phyloP scores from a whole-genome alignment of 2,888 invertebrate genomes.

The Seladonia tumulorum region DNA sequence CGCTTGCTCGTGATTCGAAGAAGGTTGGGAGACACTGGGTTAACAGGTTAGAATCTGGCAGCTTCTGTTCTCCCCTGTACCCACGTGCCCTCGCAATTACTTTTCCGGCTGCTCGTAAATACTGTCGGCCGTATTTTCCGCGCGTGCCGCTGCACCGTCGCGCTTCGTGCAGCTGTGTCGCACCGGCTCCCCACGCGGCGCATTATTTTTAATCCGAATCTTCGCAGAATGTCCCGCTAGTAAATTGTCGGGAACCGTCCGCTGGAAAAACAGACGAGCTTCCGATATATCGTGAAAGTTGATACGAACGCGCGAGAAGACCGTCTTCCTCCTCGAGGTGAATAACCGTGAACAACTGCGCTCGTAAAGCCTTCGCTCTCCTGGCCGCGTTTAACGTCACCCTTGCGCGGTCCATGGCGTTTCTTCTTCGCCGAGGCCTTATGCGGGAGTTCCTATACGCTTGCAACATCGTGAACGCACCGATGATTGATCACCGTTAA shows the following conservation, averaged over 20 bases:
- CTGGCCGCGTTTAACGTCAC: background rate
- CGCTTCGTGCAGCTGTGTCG: background rate
- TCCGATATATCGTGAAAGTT: conserved; percentile 9
- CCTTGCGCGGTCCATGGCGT: background rate
- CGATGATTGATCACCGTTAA: no score
- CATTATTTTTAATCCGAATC: conserved; percentile 22
- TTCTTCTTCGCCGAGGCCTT: background rate
- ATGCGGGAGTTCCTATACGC: background rate
- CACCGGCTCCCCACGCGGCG: background rate
- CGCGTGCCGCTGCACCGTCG: background rate
- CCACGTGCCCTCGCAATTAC: background rate
- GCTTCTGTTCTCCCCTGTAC: background rate
- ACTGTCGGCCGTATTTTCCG: conserved; percentile 14
- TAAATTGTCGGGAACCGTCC: conserved; percentile 2
- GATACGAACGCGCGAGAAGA: background rate
- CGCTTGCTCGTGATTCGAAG: background rate
- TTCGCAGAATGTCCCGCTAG: conserved; percentile 1
- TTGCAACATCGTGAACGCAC: background rate
- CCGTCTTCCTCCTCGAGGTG: conserved; percentile 21
- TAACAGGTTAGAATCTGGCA: conserved; percentile 8
- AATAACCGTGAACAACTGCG: conserved; percentile 22
- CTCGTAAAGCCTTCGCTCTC: conserved; percentile 16
- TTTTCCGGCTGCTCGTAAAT: conserved; percentile 7
- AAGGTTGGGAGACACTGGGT: conserved; percentile 1
- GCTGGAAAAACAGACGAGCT: conserved; percentile 3